Base-by-base conservation (phyloP, 2,888 invertebrate genomes). In the Silvanus unidentatus region DNA sequence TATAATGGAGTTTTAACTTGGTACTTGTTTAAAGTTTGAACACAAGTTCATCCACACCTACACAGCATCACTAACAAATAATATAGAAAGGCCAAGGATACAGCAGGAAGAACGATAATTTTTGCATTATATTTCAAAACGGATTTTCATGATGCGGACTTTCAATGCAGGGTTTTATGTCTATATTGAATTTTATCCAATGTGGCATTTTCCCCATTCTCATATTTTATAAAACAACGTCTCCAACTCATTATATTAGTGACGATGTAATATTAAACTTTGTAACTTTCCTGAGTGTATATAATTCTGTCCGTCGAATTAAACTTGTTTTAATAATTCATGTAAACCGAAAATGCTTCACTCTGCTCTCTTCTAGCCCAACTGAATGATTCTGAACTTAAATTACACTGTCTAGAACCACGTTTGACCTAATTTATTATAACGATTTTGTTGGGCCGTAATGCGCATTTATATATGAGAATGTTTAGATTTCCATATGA, bases 1-100 rank as follows among this genome's bases (percentile, higher is more conserved):
- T 48, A 49, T 49, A 56, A 56, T 53, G 54, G 54, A 56, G 53
- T 56, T 55, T 55, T 54, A 53, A 54, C 50, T 56, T 53, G 52
- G 51, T 53, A 42, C 30, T 32, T 16, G 16, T 11, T 39, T 41
- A 42, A 42, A 50, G 47, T 49, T 48, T 42, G 45, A 48, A 45
- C 22, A 16, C 48, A 47, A 53, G 50, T 50, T 53, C 15, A 16
- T 37, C 4, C 45, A 15, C 32, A 15, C 37, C 13, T 29, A 27
- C 27, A 27, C 40, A 36, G n/a, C 3, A 3, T 5, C 22, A 22
- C 8, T 22, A 8, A 22, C 3, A 3, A 22, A 40, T 36, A 36
- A 49, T 22, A 22, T 22, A 22, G 3, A 22, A 22, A n/a, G n/a
- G n/a, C n/a, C n/a, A n/a, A n/a, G n/a, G 22, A 22, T 8, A 22